Evolutionary conservation across 2,113 vertebrate genomes (phyloP).

Genomic region (Galeopterus variegatus): DNA sequence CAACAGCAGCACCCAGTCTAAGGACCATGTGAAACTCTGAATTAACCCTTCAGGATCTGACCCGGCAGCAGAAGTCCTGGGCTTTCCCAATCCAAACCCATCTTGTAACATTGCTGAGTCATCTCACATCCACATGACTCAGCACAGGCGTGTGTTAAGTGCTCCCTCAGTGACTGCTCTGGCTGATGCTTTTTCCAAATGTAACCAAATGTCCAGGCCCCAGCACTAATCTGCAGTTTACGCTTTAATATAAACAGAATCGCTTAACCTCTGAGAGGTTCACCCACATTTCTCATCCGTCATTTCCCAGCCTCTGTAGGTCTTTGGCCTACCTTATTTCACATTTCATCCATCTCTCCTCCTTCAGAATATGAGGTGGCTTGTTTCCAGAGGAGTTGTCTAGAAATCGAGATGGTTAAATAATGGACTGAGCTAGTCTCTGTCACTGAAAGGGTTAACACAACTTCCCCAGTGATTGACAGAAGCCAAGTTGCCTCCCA

Average conservation of each 20-base stretch:
- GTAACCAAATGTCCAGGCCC: background rate
- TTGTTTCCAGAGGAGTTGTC: slow-evolving; percentile 42
- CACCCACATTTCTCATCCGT: background rate
- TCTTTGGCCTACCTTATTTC: slow-evolving; percentile 47
- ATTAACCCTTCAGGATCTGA: background rate
- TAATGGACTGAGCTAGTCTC: background rate
- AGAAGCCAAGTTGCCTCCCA: background rate
- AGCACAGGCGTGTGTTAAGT: background rate
- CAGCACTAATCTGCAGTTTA: background rate
- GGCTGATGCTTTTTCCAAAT: background rate
- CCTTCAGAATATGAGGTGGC: slow-evolving; percentile 1
- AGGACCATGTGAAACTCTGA: background rate
- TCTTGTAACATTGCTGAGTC: background rate
- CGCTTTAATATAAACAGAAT: slow-evolving; percentile 28
- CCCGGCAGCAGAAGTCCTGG: background rate
- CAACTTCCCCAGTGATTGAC: background rate
- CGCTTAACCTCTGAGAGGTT: background rate
- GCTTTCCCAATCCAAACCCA: background rate
- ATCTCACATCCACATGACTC: background rate
- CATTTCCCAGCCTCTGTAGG: background rate
- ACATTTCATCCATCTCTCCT: slow-evolving; percentile 15
- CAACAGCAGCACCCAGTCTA: background rate
- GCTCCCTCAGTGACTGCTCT: background rate
- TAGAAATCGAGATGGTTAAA: background rate
- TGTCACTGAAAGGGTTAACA: background rate